Conservation (phyloP, 2,888 invertebrate genomes). For the Aelia acuminata region DNA sequence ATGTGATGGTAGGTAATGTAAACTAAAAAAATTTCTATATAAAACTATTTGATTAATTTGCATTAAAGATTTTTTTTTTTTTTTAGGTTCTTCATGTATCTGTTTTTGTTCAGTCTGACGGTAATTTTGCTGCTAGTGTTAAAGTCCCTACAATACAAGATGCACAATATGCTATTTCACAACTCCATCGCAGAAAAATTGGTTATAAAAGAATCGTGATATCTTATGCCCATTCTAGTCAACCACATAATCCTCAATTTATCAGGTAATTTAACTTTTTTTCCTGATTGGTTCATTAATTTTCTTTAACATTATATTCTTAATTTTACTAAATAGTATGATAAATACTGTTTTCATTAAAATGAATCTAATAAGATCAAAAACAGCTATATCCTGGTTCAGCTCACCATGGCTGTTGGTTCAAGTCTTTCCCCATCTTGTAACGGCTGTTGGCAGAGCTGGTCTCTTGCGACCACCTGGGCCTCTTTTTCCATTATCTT, state of each 20-base stretch:
- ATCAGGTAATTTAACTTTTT: constrained; percentile 67
- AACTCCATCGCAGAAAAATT: constrained; percentile 85
- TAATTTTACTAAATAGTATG: no score
- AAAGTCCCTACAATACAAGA: constrained; percentile 80
- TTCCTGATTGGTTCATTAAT: not conserved
- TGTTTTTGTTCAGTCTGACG: constrained; percentile 77
- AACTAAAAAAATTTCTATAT: not conserved
- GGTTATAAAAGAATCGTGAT: constrained; percentile 86
- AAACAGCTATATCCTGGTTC: no score
- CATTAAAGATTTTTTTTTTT: constrained; percentile 60
- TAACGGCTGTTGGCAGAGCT: no score
- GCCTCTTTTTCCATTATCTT: no score
- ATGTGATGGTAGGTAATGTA: constrained; percentile 65
- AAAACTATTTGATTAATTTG: not conserved
- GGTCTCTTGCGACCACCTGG: no score
- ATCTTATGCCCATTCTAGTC: constrained; percentile 76
- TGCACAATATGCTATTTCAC: constrained; percentile 79
- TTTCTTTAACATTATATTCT: no score
- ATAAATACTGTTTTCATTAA: no score
- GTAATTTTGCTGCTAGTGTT: constrained; percentile 79
- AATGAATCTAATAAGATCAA: no score
- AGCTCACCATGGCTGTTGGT: no score
- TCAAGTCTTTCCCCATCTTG: no score
- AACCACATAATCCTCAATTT: constrained; percentile 75
- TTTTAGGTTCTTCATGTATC: constrained; percentile 75